These are phyloP conservation scores for Hirundichthys speculiger DNA, from an alignment of 2,113 vertebrate species.

Conservation along the genomic window DNA sequence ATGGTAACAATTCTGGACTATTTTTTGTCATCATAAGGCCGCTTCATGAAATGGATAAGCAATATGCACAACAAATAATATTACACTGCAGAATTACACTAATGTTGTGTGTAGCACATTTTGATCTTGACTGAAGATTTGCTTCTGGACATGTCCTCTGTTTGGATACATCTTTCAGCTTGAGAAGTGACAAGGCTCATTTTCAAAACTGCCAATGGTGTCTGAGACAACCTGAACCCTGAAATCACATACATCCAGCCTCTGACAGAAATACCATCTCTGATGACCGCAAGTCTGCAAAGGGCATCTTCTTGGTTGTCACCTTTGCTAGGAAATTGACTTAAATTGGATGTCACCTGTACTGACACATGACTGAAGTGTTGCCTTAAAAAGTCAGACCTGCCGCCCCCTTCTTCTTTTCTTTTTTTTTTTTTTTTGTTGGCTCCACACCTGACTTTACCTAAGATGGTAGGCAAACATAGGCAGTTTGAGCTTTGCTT, in stretches of 20 bases:
- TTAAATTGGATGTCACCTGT: slow-evolving; percentile 57
- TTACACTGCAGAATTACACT: slow-evolving; percentile 8
- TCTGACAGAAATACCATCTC: slow-evolving; percentile 73
- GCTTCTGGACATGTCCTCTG: slow-evolving; percentile 38
- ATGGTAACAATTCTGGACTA: no score
- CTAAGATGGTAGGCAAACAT: slow-evolving; percentile 10
- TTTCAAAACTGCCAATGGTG: slow-evolving; percentile 49
- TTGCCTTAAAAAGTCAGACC: slow-evolving; percentile 36
- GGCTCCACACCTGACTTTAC: slow-evolving; percentile 19
- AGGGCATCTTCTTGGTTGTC: slow-evolving; percentile 73
- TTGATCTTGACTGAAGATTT: slow-evolving; percentile 12
- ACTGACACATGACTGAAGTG: slow-evolving; percentile 32
- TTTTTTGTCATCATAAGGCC: neutral
- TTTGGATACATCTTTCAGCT: slow-evolving; percentile 39
- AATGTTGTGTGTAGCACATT: slow-evolving; percentile 6
- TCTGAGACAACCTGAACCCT: slow-evolving; percentile 50
- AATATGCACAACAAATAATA: slow-evolving; percentile 12
- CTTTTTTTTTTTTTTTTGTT: slow-evolving; percentile 6
- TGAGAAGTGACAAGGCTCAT: slow-evolving; percentile 52
- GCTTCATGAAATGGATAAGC: neutral
- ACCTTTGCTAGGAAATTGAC: slow-evolving; percentile 61
- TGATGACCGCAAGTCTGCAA: slow-evolving; percentile 59
- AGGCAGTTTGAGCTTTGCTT: slow-evolving; percentile 31
- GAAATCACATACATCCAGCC: slow-evolving; percentile 52
- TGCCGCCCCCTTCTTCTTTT: neutral